Evolutionary conservation across 2,797 vertebrate genomes (phyloP), one percentile per base, ranked within the genome.

Genomic region (Molossus alvarezi): DNA sequence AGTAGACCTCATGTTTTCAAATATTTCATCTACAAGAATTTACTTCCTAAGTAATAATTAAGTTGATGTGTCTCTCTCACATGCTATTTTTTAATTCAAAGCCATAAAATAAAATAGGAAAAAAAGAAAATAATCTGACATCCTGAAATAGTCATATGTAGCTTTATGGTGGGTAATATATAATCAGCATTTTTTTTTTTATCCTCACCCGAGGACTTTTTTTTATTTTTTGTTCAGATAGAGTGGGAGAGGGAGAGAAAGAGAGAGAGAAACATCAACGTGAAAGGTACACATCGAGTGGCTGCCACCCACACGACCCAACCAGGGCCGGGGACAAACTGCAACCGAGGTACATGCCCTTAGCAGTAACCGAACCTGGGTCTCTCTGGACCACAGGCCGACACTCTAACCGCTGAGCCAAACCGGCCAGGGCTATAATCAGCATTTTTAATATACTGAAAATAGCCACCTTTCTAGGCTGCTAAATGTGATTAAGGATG

Each of bases 21-120:
- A 48, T 71, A 86, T 21, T 92, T 82, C 55, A 69, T 69, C 77
- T 90, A 95, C 8, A 23, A 57, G 89, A 95, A 90, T 72, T 60
- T 71, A 88, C 65, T 96, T 79, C 45, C 81, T 81, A 88, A 82
- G 9, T 11, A 94, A 88, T 48, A 79, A 69, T 33, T 86, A 79
- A 51, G 57, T 79, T 55, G 33, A 33, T 33, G 33, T 33, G 33
- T 33, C 33, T 33, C 2, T 33, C 33, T 33, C 33, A 33, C 33
- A 33, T 33, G 25, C 27, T 53, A 18, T 62, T 91, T 84, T 53
- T 27, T 12, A 94, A 64, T 76, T 95, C 55, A 94, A 71, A 83
- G 53, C 60, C 41, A 90, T 62, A 75, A 86, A 89, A 67, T 73
- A 65, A 90, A n/a, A 57, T 25, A 67, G 9, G 79, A n/a, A 27